phyloP scores from a whole-genome alignment of 2,113 vertebrate species.

The Poecile atricapillus region DNA sequence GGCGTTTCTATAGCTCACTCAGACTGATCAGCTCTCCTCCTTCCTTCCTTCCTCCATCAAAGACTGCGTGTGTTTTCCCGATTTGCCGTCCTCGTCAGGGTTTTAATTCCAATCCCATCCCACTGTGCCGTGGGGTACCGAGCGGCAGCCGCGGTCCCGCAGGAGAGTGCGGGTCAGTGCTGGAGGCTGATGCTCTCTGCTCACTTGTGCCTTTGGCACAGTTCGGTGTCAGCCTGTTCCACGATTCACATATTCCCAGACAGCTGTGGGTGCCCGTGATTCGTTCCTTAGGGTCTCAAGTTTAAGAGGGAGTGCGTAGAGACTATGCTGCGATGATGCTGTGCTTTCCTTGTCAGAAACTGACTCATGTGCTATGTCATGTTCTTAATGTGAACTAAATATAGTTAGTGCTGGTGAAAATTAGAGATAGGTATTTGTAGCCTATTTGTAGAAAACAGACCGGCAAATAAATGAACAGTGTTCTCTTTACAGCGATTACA shows the following conservation, averaged over 20 bases:
- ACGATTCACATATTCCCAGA: rapidly evolving
- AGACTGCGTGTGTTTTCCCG: not conserved
- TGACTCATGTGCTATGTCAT: not conserved
- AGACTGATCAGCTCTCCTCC: no score
- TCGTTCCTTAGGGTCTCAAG: not conserved
- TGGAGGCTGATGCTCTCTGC: not conserved
- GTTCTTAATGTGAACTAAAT: not conserved
- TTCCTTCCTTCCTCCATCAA: no score
- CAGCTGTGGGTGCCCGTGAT: not conserved
- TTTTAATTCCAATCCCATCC: not conserved
- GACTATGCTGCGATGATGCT: not conserved
- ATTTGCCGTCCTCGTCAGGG: not conserved
- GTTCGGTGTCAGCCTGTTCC: not conserved
- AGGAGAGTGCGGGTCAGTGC: not conserved
- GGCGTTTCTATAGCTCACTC: not conserved
- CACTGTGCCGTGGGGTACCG: not conserved
- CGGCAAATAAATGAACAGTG: not conserved
- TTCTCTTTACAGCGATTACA: not conserved
- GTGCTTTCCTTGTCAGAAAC: not conserved
- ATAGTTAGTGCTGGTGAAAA: not conserved
- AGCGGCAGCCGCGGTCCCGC: not conserved
- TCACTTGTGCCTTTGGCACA: not conserved
- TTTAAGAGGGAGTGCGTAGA: not conserved
- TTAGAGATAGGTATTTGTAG: not conserved
- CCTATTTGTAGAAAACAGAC: not conserved